phyloP scores from a whole-genome alignment of 1,140 invertebrate genomes.

The Bradysia coprophila region DNA sequence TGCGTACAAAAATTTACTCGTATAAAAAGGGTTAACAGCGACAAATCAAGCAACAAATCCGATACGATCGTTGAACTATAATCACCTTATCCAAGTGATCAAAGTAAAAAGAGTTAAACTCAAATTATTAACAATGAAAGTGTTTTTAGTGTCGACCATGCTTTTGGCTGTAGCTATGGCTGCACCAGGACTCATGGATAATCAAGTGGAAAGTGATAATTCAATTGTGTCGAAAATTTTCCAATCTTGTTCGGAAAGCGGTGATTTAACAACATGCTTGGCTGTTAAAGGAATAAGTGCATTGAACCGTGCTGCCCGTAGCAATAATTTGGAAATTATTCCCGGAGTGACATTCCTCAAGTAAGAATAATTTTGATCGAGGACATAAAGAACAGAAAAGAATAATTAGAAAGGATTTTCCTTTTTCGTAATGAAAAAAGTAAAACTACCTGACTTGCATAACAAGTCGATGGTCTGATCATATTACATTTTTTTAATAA shows the following conservation, averaged over 20 bases:
- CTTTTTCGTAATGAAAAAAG: neutral
- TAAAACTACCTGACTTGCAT: no score
- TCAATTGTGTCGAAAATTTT: slow-evolving; percentile 14
- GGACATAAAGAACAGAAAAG: neutral
- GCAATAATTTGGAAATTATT: slow-evolving; percentile 31
- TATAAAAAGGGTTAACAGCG: neutral
- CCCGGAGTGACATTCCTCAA: slow-evolving; percentile 36
- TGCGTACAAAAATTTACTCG: neutral
- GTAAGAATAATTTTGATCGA: slow-evolving; percentile 11
- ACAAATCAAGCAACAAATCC: neutral
- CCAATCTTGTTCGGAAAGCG: slow-evolving; percentile 20
- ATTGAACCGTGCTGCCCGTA: slow-evolving; percentile 33
- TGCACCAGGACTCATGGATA: slow-evolving; percentile 21
- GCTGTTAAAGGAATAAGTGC: slow-evolving; percentile 33
- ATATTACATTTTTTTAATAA: no score
- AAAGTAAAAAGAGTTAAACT: neutral
- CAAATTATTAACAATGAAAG: slow-evolving; percentile 20
- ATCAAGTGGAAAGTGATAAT: slow-evolving; percentile 17
- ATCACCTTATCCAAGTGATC: neutral
- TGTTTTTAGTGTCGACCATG: slow-evolving; percentile 14
- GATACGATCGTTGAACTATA: neutral
- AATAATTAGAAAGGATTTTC: neutral
- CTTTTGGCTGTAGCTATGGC: slow-evolving; percentile 14
- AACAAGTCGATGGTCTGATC: no score
- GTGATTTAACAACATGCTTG: slow-evolving; percentile 33